Conservation (phyloP, 2,888 invertebrate species). For the Ophion slaviceki region DNA sequence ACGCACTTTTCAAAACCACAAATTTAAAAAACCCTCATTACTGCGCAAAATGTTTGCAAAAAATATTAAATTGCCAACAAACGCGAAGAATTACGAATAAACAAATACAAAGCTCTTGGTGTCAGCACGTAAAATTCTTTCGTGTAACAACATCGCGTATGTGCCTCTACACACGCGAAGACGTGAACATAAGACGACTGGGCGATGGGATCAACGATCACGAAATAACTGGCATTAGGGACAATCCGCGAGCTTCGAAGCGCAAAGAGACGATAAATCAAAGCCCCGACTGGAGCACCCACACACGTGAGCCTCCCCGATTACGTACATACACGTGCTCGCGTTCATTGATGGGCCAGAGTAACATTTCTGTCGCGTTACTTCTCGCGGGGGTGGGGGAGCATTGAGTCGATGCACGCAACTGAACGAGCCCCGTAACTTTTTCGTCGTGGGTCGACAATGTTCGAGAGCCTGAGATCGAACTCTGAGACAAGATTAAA, state of each 20-base stretch:
- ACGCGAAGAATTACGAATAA: background rate
- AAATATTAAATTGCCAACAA: background rate
- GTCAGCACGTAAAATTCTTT: background rate
- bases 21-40: too few relatives aligned
- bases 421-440: slow-evolving; percentile 62
- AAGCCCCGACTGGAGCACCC: slow-evolving; percentile 70
- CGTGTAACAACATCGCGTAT: background rate
- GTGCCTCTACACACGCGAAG: slow-evolving; percentile 13
- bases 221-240: slow-evolving; percentile 75
- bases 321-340: slow-evolving; percentile 35
- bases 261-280: slow-evolving; percentile 74
- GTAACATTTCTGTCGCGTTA: slow-evolving; percentile 37
- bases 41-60: background rate
- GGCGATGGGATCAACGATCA: slow-evolving; percentile 62
- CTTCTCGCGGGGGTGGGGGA: slow-evolving; percentile 46
- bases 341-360: slow-evolving; percentile 56
- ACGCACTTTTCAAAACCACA: too few relatives aligned
- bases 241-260: slow-evolving; percentile 78
- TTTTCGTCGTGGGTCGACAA: slow-evolving; percentile 37
- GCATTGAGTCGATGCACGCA: slow-evolving; percentile 77
- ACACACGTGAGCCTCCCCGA: slow-evolving; percentile 16
- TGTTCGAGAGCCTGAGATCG: slow-evolving; percentile 58
- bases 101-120: background rate
- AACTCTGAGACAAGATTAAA: slow-evolving; percentile 66
- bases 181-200: slow-evolving; percentile 37